A percentile compares a stretch with the other conserved stretches of the same genome.
Evolutionary conservation across 1,140 invertebrate genomes (phyloP).

Genomic region (Drosophila murphyi): DNA sequence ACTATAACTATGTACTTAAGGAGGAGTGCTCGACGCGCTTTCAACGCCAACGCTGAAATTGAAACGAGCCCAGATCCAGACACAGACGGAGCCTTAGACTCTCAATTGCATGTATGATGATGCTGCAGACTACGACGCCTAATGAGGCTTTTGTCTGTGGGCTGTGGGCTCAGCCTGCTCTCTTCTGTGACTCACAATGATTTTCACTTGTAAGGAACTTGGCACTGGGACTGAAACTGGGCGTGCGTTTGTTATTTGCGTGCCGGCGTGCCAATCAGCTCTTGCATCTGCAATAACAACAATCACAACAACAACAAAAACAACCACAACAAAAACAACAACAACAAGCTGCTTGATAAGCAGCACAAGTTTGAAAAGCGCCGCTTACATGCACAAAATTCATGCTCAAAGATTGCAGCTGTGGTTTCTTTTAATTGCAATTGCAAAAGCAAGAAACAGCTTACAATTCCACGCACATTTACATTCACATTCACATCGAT

Average conservation of each 20-base stretch:
- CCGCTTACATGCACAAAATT: conserved; percentile 77
- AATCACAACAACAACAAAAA: conserved; percentile 56
- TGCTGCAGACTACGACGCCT: conserved; percentile 57
- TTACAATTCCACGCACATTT: conserved; percentile 75
- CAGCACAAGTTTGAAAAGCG: conserved; percentile 61
- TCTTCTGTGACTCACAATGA: conserved; percentile 63
- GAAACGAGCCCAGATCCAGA: conserved; percentile 59
- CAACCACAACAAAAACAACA: conserved; percentile 45
- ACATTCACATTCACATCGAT: conserved; percentile 72
- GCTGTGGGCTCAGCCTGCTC: conserved; percentile 36
- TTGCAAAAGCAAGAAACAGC: conserved; percentile 52
- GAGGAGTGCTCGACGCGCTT: conserved; percentile 79
- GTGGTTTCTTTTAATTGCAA: conserved; percentile 75
- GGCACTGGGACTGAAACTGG: conserved; percentile 5
- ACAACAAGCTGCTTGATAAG: conserved; percentile 63
- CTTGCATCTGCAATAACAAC: conserved; percentile 75
- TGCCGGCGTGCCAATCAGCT: conserved; percentile 60
- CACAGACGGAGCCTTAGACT: conserved; percentile 10
- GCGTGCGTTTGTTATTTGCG: conserved; percentile 64
- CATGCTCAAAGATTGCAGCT: conserved; percentile 72
- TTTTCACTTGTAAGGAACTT: conserved; percentile 62
- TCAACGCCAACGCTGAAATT: conserved; percentile 79
- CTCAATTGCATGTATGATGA: conserved; percentile 8
- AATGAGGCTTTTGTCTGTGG: conserved; percentile 79
- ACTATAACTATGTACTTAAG: conserved; percentile 75